A percentile compares a stretch with the other conserved stretches of the same genome.
phyloP scores from a whole-genome alignment of 2,888 invertebrate genomes.

The Malacosoma neustria region DNA sequence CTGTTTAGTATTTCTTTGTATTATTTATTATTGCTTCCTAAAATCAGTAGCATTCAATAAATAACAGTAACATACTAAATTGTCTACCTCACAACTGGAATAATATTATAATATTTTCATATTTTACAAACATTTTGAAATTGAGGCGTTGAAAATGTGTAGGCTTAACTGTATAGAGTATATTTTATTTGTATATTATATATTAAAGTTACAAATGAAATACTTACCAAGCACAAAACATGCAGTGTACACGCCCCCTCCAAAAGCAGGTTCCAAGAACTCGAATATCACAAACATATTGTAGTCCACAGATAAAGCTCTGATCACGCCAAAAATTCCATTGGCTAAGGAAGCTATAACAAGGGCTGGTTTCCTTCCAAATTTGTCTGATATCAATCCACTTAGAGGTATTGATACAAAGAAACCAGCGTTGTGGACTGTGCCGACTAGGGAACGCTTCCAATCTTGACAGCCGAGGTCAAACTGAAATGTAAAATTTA shows the following conservation, averaged over 20 bases:
- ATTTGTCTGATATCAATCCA: conserved; percentile 81
- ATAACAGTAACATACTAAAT: too few species aligned
- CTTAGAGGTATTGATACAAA: conserved; percentile 82
- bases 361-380: conserved; percentile 77
- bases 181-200: too few species aligned
- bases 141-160: too few species aligned
- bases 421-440: conserved; percentile 83
- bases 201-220: too few species aligned
- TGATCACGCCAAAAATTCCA: conserved; percentile 71
- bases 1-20: too few species aligned
- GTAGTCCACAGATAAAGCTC: conserved; percentile 74
- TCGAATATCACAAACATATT: conserved; percentile 75
- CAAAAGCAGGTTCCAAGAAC: conserved; percentile 73
- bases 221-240: conserved; percentile 76
- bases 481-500: conserved; percentile 62
- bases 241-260: conserved; percentile 75
- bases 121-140: too few species aligned
- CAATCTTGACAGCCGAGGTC: conserved; percentile 80
- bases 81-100: too few species aligned
- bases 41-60: too few species aligned
- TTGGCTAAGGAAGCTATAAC: conserved; percentile 71
- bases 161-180: too few species aligned
- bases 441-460: conserved; percentile 84
- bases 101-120: too few species aligned
- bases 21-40: too few species aligned